Percentiles rank a stretch among this genome's conserved stretches.
Conservation (phyloP, 2,797 vertebrate species). For the Gallinago nigripennis region DNA sequence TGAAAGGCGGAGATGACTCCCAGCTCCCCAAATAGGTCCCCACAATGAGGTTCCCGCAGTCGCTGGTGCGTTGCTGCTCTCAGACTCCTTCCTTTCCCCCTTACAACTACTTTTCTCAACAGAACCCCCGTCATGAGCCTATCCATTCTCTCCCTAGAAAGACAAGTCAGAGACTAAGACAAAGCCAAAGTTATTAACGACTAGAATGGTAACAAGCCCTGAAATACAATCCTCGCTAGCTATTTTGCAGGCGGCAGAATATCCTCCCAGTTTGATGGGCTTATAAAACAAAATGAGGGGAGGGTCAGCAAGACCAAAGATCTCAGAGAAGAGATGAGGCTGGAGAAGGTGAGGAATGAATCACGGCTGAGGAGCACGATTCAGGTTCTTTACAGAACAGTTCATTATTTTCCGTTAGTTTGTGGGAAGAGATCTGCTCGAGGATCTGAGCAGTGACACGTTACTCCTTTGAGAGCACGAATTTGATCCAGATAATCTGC, state of each 20-base stretch:
- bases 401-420: not conserved
- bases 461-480: not conserved
- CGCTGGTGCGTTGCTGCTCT: not conserved
- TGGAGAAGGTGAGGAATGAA: not conserved
- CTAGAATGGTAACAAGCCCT: not conserved
- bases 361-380: not conserved
- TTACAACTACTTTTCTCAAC: not conserved
- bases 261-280: not conserved
- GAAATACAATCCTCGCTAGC: not conserved
- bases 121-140: not conserved
- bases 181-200: not conserved
- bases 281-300: not conserved
- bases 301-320: not conserved
- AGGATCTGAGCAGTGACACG: not conserved
- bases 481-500: conserved; percentile 9
- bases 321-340: not conserved
- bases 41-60: not conserved
- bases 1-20: not conserved
- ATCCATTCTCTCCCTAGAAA: not conserved
- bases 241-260: not conserved
- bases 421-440: not conserved
- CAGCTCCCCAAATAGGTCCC: not conserved
- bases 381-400: not conserved
- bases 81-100: not conserved
- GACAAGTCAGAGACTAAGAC: not conserved